phyloP scores from a whole-genome alignment of 2,113 vertebrate genomes.

The Microcebus jonahi region DNA sequence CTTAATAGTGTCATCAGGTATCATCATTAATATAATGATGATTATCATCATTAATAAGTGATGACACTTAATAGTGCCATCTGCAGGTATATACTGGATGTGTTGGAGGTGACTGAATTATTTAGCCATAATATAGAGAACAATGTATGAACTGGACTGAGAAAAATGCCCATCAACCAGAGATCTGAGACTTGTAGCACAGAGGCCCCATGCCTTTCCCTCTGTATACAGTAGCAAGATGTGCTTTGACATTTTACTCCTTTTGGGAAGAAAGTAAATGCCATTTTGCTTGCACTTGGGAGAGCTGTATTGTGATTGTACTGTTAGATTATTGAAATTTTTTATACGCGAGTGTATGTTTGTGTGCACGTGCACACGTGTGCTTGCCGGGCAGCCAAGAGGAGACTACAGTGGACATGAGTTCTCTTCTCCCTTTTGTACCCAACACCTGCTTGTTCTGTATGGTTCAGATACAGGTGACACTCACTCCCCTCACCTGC shows the following conservation, averaged over 20 bases:
- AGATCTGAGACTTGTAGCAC: not conserved
- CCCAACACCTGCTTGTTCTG: not conserved
- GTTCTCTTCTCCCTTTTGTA: not conserved
- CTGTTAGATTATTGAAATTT: not conserved
- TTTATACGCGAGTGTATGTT: fast-evolving
- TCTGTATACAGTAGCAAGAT: not conserved
- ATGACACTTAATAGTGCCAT: not conserved
- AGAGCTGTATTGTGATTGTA: not conserved
- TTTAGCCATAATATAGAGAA: not conserved
- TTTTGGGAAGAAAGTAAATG: not conserved
- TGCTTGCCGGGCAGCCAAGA: not conserved
- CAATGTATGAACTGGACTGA: not conserved
- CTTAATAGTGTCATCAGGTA: not conserved
- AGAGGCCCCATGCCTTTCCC: not conserved
- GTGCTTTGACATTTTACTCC: not conserved
- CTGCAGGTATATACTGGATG: not conserved
- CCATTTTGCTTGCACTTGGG: not conserved
- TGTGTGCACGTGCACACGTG: not conserved
- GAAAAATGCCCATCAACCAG: not conserved
- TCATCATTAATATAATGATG: too few relatives aligned
- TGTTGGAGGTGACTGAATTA: not conserved
- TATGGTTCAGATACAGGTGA: not conserved
- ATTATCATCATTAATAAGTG: too few relatives aligned
- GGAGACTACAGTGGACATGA: not conserved
- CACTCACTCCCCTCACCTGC: not conserved